These are phyloP conservation scores for Polyommatus iphigenia DNA, from an alignment of 2,888 invertebrate species.

Conservation along the genomic window DNA sequence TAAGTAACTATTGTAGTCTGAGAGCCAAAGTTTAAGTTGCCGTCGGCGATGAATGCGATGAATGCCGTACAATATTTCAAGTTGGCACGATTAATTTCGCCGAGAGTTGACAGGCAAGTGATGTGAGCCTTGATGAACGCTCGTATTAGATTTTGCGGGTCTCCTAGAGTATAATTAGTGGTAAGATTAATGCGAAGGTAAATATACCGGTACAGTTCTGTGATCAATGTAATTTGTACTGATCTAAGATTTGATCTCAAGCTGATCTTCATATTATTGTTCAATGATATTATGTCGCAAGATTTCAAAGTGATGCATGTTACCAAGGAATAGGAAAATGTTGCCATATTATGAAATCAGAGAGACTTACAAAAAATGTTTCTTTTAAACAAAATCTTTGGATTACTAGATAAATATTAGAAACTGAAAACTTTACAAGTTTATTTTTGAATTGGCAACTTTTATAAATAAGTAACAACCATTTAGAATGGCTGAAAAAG, in stretches of 20 bases:
- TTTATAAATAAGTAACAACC: no score
- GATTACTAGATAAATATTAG: no score
- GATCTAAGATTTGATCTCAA: neutral
- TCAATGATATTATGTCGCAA: no score
- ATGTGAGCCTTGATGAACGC: slow-evolving; percentile 20
- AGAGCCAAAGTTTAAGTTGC: neutral
- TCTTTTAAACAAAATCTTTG: no score
- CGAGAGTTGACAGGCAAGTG: slow-evolving; percentile 21
- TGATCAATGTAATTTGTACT: neutral
- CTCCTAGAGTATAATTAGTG: slow-evolving; percentile 13
- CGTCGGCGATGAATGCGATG: slow-evolving; percentile 23
- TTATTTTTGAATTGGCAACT: no score
- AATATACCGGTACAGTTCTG: neutral
- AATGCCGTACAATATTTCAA: slow-evolving; percentile 16
- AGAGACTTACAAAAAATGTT: neutral
- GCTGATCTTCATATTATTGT: neutral
- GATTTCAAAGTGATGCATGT: no score
- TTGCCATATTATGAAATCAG: neutral
- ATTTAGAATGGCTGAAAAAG: no score
- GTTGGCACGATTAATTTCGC: slow-evolving; percentile 19
- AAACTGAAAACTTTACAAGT: no score
- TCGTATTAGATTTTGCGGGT: slow-evolving; percentile 9
- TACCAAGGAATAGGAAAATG: neutral
- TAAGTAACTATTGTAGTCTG: slow-evolving; percentile 9
- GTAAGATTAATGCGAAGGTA: neutral